A percentile compares a stretch with the other conserved stretches of the same genome.
Evolutionary conservation across 2,797 vertebrate genomes (phyloP).

Genomic region (Nyctalus aviator): DNA sequence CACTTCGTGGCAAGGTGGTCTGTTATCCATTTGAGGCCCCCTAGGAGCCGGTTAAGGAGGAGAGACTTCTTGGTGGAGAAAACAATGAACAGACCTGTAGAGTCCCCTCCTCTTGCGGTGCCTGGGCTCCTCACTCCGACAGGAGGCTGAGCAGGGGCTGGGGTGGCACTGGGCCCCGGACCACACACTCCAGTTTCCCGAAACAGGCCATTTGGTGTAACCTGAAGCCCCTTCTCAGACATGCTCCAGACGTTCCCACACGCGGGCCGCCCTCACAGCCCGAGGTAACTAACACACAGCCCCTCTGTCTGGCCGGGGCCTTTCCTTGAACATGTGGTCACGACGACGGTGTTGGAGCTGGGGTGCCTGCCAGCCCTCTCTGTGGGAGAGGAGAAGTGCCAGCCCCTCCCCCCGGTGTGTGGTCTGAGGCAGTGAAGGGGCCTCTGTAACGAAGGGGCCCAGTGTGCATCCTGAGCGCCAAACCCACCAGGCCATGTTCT

Average conservation of each 20-base stretch:
- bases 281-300: neutral
- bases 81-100: neutral
- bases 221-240: neutral
- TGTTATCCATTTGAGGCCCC: neutral
- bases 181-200: neutral
- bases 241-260: neutral
- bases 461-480: neutral
- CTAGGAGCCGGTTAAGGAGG: neutral
- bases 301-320: neutral
- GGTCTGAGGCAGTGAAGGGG: neutral
- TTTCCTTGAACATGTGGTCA: neutral
- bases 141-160: neutral
- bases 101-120: fast-evolving
- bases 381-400: neutral
- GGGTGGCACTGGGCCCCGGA: fast-evolving
- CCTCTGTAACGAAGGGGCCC: neutral
- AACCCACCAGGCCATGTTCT: neutral
- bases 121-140: neutral
- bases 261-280: neutral
- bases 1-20: neutral
- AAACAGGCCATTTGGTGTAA: neutral
- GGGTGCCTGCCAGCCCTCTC: neutral
- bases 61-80: neutral
- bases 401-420: neutral
- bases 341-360: neutral